phyloP scores from a whole-genome alignment of 2,113 vertebrate genomes.

The Erinaceus europaeus region DNA sequence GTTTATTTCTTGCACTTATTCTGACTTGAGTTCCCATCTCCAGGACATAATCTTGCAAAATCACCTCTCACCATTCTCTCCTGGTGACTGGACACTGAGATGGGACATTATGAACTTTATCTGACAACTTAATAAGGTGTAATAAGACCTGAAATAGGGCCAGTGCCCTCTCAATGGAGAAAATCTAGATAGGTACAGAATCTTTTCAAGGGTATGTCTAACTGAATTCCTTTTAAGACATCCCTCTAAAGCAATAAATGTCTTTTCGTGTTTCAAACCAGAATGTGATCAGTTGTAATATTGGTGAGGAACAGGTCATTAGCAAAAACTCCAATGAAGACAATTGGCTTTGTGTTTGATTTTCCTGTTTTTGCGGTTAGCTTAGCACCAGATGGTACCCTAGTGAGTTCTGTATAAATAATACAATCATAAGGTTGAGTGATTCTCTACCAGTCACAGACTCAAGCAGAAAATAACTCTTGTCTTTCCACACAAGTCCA shows the following conservation, averaged over 20 bases:
- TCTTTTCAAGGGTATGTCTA: constrained; percentile 61
- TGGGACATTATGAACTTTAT: constrained; percentile 66
- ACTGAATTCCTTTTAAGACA: constrained; percentile 54
- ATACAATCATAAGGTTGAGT: constrained; percentile 76
- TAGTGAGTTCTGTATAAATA: constrained; percentile 75
- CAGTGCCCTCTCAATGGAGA: constrained; percentile 58
- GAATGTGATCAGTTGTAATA: constrained; percentile 66
- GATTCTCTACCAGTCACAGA: constrained; percentile 72
- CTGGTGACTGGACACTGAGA: constrained; percentile 52
- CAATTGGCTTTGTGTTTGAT: constrained; percentile 71
- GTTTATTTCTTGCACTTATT: constrained; percentile 24
- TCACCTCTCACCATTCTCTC: constrained; percentile 57
- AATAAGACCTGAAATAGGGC: constrained; percentile 67
- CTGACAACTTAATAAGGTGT: constrained; percentile 73
- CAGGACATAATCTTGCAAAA: constrained; percentile 45
- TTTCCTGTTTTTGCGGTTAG: constrained; percentile 71
- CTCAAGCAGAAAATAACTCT: constrained; percentile 72
- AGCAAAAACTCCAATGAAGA: constrained; percentile 69
- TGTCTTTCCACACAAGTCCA: constrained; percentile 55
- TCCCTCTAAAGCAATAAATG: constrained; percentile 60
- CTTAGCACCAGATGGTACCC: constrained; percentile 74
- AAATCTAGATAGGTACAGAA: constrained; percentile 56
- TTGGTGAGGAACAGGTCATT: constrained; percentile 61
- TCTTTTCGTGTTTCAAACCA: constrained; percentile 63
- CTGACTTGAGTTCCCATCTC: constrained; percentile 50